phyloP scores from a whole-genome alignment of 2,888 invertebrate species.

The Ommatoiulus sabulosus region DNA sequence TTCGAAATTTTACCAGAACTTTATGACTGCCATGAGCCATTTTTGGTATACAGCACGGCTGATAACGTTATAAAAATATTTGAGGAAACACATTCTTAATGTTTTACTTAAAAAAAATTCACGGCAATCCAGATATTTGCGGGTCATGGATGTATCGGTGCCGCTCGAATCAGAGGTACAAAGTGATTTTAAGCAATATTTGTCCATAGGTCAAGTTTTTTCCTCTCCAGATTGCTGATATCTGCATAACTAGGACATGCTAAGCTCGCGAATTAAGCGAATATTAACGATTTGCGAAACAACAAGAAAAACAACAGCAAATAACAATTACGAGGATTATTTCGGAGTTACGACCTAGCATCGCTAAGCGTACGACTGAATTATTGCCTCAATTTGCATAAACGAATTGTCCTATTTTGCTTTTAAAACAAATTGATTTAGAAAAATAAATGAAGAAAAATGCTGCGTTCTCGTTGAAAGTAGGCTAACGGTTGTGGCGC shows the following conservation, averaged over 20 bases:
- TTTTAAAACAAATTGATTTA: background rate
- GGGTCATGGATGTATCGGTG: background rate
- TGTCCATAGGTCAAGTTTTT: background rate
- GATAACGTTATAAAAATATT: background rate
- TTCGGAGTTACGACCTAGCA: background rate
- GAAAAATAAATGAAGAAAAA: background rate
- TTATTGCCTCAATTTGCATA: slow-evolving; percentile 32
- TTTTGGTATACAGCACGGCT: background rate
- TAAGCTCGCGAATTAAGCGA: background rate
- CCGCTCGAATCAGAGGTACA: background rate
- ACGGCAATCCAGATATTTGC: background rate
- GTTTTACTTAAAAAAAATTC: background rate
- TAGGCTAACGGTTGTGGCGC: background rate
- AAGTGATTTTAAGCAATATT: background rate
- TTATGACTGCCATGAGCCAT: background rate
- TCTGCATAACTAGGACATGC: background rate
- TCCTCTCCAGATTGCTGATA: background rate
- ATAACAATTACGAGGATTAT: background rate
- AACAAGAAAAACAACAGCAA: background rate
- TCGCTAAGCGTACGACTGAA: background rate
- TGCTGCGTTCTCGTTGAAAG: background rate
- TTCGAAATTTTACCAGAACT: background rate
- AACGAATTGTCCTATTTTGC: background rate
- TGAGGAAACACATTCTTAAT: background rate
- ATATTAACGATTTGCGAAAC: background rate